Percentiles rank a stretch among this genome's conserved stretches.
Conservation (phyloP, 2,113 vertebrate species). For the Zapornia atra region DNA sequence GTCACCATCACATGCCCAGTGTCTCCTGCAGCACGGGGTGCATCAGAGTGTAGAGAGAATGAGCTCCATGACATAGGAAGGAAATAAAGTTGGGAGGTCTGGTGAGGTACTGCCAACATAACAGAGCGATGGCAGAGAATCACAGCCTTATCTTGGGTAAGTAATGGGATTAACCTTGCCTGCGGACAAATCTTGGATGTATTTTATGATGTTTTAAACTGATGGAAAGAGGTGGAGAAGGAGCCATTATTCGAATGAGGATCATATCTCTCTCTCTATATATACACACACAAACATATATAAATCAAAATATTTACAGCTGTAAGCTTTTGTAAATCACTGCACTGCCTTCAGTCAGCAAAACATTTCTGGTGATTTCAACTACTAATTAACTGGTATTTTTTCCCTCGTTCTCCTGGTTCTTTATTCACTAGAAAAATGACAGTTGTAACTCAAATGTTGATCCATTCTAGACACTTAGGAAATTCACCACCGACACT, state of each 20-base stretch:
- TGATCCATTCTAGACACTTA: conserved; percentile 72
- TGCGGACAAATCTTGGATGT: not conserved
- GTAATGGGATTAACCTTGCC: not conserved
- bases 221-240: not conserved
- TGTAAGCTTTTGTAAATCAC: not conserved
- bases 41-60: not conserved
- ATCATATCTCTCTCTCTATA: not conserved
- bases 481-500: conserved; percentile 79
- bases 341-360: not conserved
- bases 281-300: not conserved
- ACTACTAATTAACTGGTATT: not conserved
- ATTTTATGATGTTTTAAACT: not conserved
- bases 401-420: not conserved
- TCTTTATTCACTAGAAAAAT: conserved; percentile 48
- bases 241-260: not conserved
- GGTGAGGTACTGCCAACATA: not conserved
- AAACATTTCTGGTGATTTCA: not conserved
- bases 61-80: not conserved
- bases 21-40: not conserved
- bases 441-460: conserved; percentile 76
- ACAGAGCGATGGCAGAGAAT: not conserved
- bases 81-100: not conserved
- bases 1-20: not conserved
- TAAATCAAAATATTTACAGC: conserved; percentile 39
- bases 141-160: not conserved